Base-by-base conservation (phyloP, 2,797 vertebrate genomes). In the Falco berigora region DNA sequence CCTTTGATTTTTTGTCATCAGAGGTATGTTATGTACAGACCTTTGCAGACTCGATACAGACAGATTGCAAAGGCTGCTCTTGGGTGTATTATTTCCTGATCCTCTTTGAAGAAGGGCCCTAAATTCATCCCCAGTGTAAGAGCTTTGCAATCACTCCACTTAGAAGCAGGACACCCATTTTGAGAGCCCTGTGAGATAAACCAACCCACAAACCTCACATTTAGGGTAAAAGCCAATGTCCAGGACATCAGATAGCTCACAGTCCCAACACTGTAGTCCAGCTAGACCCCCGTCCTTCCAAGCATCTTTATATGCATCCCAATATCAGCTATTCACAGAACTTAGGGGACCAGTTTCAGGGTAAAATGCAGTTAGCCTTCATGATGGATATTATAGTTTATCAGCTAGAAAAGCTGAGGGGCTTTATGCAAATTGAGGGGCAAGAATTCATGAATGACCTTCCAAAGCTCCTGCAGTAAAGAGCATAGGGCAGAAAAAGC, bases 11-110 rank as follows among this genome's bases (percentile, higher is more conserved):
- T 64, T 27, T 32, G 11, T n/a, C 36, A 58, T 15, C 17, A 44
- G 14, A 62, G n/a, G 19, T 28, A 68, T 17, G 6, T 58, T 86
- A 64, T 14, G 16, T 28, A 47, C 59, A 87, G 88, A 88, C 52
- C n/a, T 82, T 59, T 71, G 64, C 24, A 80, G 83, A 88, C 84
- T 72, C 67, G 63, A 56, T 34, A 44, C 8, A 80, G 81, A 14
- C 79, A 92, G 82, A 90, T 62, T 97, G 85, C 83, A 91, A 77
- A 86, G 55, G 42, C 77, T 92, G 93, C 85, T 88, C 66, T 96
- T 88, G 86, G 78, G n/a, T 94, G 95, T 93, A 96, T 93, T 92
- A 92, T 73, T 94, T 63, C 42, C 55, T 94, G 80, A 95, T 96
- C 86, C 92, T 96, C 92, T 95, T 95, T 95, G 80, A 89, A 83